Evolutionary conservation across 2,888 invertebrate species (phyloP), one percentile per base, ranked within the genome.

Genomic region (Lepetodrilus schrolli): DNA sequence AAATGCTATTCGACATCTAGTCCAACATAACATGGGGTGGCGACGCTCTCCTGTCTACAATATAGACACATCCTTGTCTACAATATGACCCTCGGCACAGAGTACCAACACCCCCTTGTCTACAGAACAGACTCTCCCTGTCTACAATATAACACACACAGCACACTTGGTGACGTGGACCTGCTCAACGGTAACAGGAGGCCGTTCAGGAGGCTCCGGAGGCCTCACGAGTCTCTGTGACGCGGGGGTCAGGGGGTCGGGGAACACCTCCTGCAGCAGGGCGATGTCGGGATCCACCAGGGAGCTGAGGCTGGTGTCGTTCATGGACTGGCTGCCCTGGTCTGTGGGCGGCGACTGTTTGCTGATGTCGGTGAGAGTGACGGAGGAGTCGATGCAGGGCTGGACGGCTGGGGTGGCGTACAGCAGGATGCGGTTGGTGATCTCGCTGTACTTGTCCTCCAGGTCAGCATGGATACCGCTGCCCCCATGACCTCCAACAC

Each of bases 401-500:
- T 80, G 72, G n/a, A 82, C 70, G 58, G 82, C 82, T 4, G 90
- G 89, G 20, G 74, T 76, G 23, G 86, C 84, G 75, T 86, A 82
- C 48, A 82, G 78, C 34, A 86, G 81, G 17, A 89, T 83, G 65
- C 87, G 82, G 72, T 89, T 87, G 13, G 89, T 77, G 20, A 90
- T 86, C 76, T 90, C 90, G 34, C 81, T 83, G 78, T 89, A 89
- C 74, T 88, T 87, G 77, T 88, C 88, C 70, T 86, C 83, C 20
- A 87, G 80, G 78, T 90, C 90, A 13, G 89, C 89, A 76, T 89
- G 87, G 26, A 89, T 84, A 38, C 90, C 90, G 30, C 86, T 85
- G 1, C 90, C 90, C 17, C 90, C 90, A 77, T 90, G 90, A n/a
- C 90, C 90, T 36, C 90, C 90, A 20, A 90, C 85, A 70, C 89